phyloP scores from a whole-genome alignment of 2,113 vertebrate genomes.

The Menidia beryllina region DNA sequence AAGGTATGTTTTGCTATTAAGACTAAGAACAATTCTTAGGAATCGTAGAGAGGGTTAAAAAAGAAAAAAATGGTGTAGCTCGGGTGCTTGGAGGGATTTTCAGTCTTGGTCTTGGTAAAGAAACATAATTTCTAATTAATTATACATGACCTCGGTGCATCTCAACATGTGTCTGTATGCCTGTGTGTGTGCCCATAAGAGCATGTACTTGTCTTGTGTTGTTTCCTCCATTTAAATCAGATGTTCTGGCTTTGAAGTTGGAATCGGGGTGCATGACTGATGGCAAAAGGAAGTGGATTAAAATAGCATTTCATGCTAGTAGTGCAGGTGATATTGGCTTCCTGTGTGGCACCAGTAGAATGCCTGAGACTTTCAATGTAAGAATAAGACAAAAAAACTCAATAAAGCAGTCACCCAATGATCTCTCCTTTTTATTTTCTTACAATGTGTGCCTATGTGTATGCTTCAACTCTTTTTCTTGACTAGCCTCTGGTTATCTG shows the following conservation, averaged over 20 bases:
- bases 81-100: neutral
- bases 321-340: conserved; percentile 7
- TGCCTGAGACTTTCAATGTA: conserved; percentile 6
- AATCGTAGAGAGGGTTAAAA: no score
- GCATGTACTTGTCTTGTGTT: neutral
- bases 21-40: no score
- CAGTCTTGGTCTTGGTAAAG: neutral
- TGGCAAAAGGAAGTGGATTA: conserved; percentile 2
- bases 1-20: neutral
- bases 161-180: conserved; percentile 5
- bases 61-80: neutral
- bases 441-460: no score
- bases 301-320: conserved; percentile 32
- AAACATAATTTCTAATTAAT: conserved; percentile 13
- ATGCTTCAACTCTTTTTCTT: no score
- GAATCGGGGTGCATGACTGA: conserved; percentile 1
- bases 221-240: conserved; percentile 26
- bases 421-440: no score
- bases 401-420: neutral
- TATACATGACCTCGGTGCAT: neutral
- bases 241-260: conserved; percentile 23
- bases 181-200: neutral
- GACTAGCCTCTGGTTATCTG: no score
- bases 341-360: neutral
- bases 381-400: neutral